Evolutionary conservation across 1,140 invertebrate genomes (phyloP).

Genomic region (Amphibalanus amphitrite): DNA sequence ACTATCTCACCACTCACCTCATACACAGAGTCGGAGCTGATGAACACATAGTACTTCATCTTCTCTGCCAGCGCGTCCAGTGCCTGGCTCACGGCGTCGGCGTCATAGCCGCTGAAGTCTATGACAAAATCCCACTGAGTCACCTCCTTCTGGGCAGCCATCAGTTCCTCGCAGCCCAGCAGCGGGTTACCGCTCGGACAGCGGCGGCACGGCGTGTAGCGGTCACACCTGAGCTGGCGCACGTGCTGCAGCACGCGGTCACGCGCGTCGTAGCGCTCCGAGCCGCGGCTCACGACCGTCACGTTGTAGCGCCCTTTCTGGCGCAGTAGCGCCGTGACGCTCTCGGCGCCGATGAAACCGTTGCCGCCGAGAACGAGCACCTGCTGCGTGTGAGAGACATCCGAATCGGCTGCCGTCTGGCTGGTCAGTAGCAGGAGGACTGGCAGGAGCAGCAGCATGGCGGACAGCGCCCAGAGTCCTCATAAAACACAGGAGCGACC

Average conservation of each 20-base stretch:
- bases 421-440: slow-evolving; percentile 10
- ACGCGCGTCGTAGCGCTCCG: not conserved
- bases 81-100: slow-evolving; percentile 23
- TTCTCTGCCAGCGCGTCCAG: slow-evolving; percentile 23
- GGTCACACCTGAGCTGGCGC: not conserved
- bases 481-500: too few species aligned
- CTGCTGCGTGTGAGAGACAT: not conserved
- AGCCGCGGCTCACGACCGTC: not conserved
- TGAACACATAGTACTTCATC: slow-evolving; percentile 29
- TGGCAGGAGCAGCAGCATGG: slow-evolving; percentile 12
- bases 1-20: slow-evolving; percentile 33
- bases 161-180: not conserved
- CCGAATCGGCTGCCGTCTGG: not conserved
- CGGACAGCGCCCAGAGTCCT: too few species aligned
- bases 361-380: not conserved
- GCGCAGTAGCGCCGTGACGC: not conserved
- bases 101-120: slow-evolving; percentile 32
- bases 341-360: not conserved
- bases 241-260: not conserved
- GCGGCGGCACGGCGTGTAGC: not conserved
- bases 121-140: slow-evolving; percentile 27
- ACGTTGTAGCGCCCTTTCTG: not conserved
- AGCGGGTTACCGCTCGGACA: not conserved
- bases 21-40: slow-evolving; percentile 34
- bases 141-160: not conserved